Conservation (phyloP, 2,797 vertebrate genomes). For the Carcharodon carcharias region DNA sequence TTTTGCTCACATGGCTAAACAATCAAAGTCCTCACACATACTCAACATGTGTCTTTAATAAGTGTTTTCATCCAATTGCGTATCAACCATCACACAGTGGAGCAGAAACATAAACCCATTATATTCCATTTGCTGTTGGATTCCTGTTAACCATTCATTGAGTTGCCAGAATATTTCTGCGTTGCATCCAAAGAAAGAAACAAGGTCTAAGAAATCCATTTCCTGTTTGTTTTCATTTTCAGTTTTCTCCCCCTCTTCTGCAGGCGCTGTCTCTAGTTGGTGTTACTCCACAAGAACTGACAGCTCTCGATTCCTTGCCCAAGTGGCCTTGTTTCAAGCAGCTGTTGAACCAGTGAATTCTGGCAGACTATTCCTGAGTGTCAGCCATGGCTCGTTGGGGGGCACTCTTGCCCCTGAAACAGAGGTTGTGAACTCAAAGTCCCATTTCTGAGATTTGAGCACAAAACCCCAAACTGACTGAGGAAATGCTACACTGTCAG, state of each 20-base stretch:
- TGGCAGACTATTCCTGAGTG: background rate
- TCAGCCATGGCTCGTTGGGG: background rate
- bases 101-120: background rate
- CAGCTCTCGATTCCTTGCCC: background rate
- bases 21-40: background rate
- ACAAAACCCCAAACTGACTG: background rate
- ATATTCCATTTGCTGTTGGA: background rate
- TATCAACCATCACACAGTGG: background rate
- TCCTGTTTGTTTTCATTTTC: background rate
- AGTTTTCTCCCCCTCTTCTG: background rate
- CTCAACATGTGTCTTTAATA: constrained; percentile 17
- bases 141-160: background rate
- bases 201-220: too few species aligned
- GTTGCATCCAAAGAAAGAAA: background rate
- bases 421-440: background rate
- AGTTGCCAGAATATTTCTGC: background rate
- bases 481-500: background rate
- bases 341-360: background rate
- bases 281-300: background rate
- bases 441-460: background rate
- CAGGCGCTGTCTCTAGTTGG: background rate
- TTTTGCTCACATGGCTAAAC: background rate
- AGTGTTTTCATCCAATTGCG: background rate
- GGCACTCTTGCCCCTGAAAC: background rate
- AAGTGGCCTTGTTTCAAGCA: background rate